These are phyloP conservation scores for Alcedo atthis DNA, from an alignment of 2,797 vertebrate species.

Conservation along the genomic window DNA sequence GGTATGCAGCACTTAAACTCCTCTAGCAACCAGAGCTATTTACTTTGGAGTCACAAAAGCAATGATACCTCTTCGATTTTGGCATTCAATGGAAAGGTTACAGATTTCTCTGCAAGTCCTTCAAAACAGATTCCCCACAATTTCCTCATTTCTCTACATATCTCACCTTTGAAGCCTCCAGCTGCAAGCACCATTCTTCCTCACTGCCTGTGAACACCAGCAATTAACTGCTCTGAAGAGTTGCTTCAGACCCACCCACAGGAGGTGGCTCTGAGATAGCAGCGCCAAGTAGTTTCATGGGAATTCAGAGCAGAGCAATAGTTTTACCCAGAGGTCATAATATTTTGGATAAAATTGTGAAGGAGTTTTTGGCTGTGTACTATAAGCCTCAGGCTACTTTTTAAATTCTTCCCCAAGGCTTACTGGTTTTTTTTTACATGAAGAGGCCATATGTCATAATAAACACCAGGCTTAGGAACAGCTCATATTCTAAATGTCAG, in stretches of 20 bases:
- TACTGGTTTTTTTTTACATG: slow-evolving; percentile 61
- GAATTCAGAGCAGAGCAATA: neutral
- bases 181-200: slow-evolving; percentile 12
- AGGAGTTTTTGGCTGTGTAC: slow-evolving; percentile 24
- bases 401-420: slow-evolving; percentile 65
- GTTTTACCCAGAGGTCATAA: slow-evolving; percentile 36
- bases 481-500: slow-evolving; percentile 74
- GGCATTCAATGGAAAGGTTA: slow-evolving; percentile 15
- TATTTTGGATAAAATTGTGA: slow-evolving; percentile 63
- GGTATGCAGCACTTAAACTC: neutral
- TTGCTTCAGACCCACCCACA: slow-evolving; percentile 26
- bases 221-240: slow-evolving; percentile 18
- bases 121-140: neutral
- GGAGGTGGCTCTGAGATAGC: neutral
- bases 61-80: neutral
- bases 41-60: neutral
- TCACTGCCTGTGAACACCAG: slow-evolving; percentile 19
- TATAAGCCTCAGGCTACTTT: slow-evolving; percentile 33
- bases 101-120: neutral
- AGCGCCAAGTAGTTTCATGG: slow-evolving; percentile 14
- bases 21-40: neutral
- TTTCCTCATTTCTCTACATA: neutral
- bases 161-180: neutral
- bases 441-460: slow-evolving; percentile 54
- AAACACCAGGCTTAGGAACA: slow-evolving; percentile 54